Conservation (phyloP, 2,888 invertebrate genomes). For the Xestia c-nigrum region DNA sequence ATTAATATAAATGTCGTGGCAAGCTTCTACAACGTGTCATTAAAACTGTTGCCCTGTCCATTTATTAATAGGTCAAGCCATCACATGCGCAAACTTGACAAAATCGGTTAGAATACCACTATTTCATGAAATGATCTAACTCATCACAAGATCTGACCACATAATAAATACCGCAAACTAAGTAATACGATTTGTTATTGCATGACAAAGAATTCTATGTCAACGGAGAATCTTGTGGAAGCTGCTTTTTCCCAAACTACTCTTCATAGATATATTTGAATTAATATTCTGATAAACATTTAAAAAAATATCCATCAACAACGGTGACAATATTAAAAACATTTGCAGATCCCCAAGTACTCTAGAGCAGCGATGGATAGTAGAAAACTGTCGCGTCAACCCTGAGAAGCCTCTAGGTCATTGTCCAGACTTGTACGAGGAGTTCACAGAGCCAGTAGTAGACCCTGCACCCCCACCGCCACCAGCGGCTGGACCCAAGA, state of each 20-base stretch:
- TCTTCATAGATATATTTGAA: background rate
- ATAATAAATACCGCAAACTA: background rate
- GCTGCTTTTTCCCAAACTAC: background rate
- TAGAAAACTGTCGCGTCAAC: conserved; percentile 91
- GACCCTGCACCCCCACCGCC: conserved; percentile 40
- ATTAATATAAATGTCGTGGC: background rate
- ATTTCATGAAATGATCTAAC: background rate
- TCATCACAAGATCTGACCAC: background rate
- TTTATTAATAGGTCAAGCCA: no score
- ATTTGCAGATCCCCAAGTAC: conserved; percentile 84
- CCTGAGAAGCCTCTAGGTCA: conserved; percentile 90
- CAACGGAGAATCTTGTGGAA: background rate
- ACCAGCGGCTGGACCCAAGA: conserved; percentile 52
- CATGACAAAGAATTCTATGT: background rate
- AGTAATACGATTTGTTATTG: background rate
- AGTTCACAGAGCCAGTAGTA: conserved; percentile 79
- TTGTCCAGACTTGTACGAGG: conserved; percentile 87
- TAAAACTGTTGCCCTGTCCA: no score
- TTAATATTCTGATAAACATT: background rate
- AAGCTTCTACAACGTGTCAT: background rate
- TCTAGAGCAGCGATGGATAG: conserved; percentile 92
- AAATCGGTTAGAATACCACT: background rate
- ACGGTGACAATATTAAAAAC: no score
- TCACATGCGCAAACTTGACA: no score
- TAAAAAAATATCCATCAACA: background rate